Base-by-base conservation (phyloP, 1,140 invertebrate species). In the Drosophila santomea region DNA sequence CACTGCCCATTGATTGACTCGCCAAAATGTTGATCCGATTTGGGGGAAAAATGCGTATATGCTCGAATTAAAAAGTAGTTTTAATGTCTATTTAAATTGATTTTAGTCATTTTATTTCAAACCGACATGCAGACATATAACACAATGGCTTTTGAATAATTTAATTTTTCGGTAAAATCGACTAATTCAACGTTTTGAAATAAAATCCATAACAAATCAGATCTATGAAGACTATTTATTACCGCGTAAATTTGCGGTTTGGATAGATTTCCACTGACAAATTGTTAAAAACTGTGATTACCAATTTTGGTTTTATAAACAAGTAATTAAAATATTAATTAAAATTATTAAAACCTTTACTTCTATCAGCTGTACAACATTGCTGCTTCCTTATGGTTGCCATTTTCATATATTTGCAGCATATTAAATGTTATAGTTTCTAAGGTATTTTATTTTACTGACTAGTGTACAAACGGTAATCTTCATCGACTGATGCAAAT, bases 41-140 rank as follows among this genome's bases (percentile, higher is more conserved):
- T 45, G 48, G 4, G 74, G 62, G 62, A 0, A 67, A 73, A 52
- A 61, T 57, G 52, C 48, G 67, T 63, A 59, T 38, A 44, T 39
- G 50, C 59, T 3, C 8, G 6, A 32, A 51, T 38, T 38, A 35
- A 36, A 54, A 52, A 52, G 44, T 36, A 11, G 20, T 52, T 58
- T n/a, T 39, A 43, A 20, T 11, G 57, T 54, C 35, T 63, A 54
- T 71, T 76, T 71, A 78, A 75, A 59, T 71, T 66, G 74, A 63
- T 78, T 69, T 43, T 23, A 44, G 43, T 32, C 17, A 17, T n/a
- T 69, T 72, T 59, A 36, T 54, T 61, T 39, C 14, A 38, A 51
- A 25, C 23, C 41, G 12, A 44, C 15, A 17, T 7, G 6, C 12
- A 20, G 25, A 67, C 39, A 66, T 57, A 56, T 15, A 17, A 17